Evolutionary conservation across 2,797 vertebrate species (phyloP).

Genomic region (Labeo calbasu): DNA sequence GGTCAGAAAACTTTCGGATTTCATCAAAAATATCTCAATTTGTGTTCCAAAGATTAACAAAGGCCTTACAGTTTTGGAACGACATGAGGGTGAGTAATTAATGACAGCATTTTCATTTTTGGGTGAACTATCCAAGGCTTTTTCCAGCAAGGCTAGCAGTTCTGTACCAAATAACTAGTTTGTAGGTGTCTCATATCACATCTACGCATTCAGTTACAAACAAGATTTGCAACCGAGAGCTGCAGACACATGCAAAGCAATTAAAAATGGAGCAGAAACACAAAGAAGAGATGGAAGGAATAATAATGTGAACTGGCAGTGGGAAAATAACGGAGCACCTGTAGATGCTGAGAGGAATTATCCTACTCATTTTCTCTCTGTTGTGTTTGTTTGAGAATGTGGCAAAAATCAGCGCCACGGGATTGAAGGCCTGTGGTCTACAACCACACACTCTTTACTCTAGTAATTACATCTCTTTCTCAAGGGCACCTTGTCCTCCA

Average conservation of each 20-base stretch:
- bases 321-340: constrained; percentile 48
- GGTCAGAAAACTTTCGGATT: too few species aligned
- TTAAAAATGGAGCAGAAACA: constrained; percentile 23
- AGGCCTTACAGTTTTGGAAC: too few species aligned
- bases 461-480: constrained; percentile 42
- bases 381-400: constrained; percentile 28
- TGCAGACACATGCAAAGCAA: constrained; percentile 39
- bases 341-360: constrained; percentile 43
- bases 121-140: background rate
- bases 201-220: constrained; percentile 33
- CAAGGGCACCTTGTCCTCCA: constrained; percentile 46
- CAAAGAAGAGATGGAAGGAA: constrained; percentile 1
- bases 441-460: constrained; percentile 29
- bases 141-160: background rate
- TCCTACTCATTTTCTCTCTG: constrained; percentile 38
- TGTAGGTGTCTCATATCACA: constrained; percentile 24
- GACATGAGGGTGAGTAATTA: too few species aligned
- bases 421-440: constrained; percentile 4
- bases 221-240: constrained; percentile 12
- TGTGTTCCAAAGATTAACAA: too few species aligned
- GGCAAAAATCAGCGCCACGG: constrained; percentile 18
- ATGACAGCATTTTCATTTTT: too few species aligned
- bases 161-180: background rate
- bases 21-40: too few species aligned
- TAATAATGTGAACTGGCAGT: constrained; percentile 3